Percentiles rank a stretch among this genome's conserved stretches.
These are phyloP conservation scores for Gryllus bimaculatus DNA, from an alignment of 1,140 invertebrate species.

Conservation along the genomic window DNA sequence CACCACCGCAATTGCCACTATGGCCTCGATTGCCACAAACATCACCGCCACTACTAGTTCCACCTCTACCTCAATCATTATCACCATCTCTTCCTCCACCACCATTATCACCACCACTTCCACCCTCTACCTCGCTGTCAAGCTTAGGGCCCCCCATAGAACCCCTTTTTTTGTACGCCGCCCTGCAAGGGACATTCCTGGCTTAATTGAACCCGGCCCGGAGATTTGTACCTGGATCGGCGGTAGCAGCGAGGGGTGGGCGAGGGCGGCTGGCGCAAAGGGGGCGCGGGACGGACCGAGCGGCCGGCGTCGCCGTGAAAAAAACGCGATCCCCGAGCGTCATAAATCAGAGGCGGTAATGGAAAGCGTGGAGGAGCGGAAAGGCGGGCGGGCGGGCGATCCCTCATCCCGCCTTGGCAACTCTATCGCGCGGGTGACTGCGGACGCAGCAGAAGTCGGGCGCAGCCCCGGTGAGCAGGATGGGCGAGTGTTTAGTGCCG, in stretches of 20 bases:
- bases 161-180: background rate
- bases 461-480: no score
- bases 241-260: background rate
- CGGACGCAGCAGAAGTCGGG: background rate
- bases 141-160: background rate
- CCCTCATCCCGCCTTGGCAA: background rate
- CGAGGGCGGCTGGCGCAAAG: background rate
- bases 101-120: background rate
- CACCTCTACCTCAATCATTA: background rate
- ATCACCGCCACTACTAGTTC: no score
- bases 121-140: no score
- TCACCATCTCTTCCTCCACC: background rate
- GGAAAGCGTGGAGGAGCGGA: background rate
- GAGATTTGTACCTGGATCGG: background rate
- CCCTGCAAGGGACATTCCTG: background rate
- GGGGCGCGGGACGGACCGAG: background rate
- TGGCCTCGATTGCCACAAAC: no score
- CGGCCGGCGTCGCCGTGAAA: background rate
- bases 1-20: no score
- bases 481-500: no score
- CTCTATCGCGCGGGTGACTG: background rate
- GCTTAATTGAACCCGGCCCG: background rate
- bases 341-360: conserved; percentile 1
- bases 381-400: background rate
- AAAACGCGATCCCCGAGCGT: background rate